Conservation (phyloP, 2,797 vertebrate genomes). For the Neopelma chrysocephalum region DNA sequence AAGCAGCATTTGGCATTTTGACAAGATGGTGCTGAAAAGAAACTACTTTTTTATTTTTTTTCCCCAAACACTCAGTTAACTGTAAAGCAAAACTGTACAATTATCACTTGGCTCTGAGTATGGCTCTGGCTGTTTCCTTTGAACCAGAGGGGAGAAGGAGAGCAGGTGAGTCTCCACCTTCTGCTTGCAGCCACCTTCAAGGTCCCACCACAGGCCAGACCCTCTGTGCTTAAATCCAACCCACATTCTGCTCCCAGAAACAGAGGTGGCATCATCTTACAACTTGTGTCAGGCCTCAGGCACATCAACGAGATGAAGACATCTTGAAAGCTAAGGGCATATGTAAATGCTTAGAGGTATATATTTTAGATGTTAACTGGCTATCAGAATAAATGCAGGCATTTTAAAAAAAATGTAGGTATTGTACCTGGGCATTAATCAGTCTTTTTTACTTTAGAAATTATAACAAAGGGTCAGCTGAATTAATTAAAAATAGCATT, state of each 20-base stretch:
- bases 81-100: conserved; percentile 59
- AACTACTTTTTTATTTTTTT: conserved; percentile 29
- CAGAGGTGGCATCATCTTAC: fast-evolving
- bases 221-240: background rate
- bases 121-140: background rate
- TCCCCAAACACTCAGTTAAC: conserved; percentile 30
- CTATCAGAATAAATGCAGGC: background rate
- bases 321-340: background rate
- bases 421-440: background rate
- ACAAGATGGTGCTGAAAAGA: conserved; percentile 64
- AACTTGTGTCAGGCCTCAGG: background rate
- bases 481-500: background rate
- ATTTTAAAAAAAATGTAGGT: background rate
- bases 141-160: background rate
- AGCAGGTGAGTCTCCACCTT: background rate
- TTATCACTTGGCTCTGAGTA: conserved; percentile 31
- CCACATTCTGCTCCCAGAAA: background rate
- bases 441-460: background rate
- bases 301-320: background rate
- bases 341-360: background rate
- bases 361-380: background rate
- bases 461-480: background rate
- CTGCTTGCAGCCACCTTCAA: background rate
- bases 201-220: background rate
- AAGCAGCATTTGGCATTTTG: conserved; percentile 74